A percentile compares a stretch with the other conserved stretches of the same genome.
phyloP scores from a whole-genome alignment of 2,797 vertebrate genomes.

The Lacerta viridis region DNA sequence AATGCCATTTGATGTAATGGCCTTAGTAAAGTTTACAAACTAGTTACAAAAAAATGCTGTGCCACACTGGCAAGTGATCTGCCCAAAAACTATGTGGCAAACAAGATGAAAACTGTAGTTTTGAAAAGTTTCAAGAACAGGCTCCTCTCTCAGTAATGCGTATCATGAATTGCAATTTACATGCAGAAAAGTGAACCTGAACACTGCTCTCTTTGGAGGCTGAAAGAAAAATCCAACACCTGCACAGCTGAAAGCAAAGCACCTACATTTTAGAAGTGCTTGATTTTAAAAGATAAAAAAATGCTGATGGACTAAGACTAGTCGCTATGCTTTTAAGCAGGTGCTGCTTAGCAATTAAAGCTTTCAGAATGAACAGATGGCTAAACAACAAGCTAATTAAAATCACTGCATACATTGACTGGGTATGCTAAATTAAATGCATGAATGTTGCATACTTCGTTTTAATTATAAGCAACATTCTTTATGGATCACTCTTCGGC shows the following conservation, averaged over 20 bases:
- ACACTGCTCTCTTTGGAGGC: background rate
- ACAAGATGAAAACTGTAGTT: background rate
- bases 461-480: slow-evolving; percentile 22
- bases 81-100: background rate
- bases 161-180: background rate
- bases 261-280: slow-evolving; percentile 2
- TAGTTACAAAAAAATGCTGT: background rate
- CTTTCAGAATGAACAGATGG: slow-evolving; percentile 39
- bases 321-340: slow-evolving; percentile 12
- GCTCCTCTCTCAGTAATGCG: background rate
- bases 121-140: background rate
- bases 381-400: slow-evolving; percentile 43
- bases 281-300: slow-evolving; percentile 15
- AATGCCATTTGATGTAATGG: background rate
- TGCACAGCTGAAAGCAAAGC: slow-evolving; percentile 16
- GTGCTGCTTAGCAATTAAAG: slow-evolving; percentile 34
- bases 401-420: slow-evolving; percentile 30
- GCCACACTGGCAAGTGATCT: background rate
- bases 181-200: background rate
- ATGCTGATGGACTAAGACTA: slow-evolving; percentile 27
- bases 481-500: background rate
- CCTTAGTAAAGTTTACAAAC: background rate
- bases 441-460: slow-evolving; percentile 3
- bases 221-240: slow-evolving; percentile 10
- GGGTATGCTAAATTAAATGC: slow-evolving; percentile 10